Evolutionary conservation across 2,113 vertebrate species (phyloP), one percentile per base, ranked within the genome.

Genomic region (Pachyramphus minor): DNA sequence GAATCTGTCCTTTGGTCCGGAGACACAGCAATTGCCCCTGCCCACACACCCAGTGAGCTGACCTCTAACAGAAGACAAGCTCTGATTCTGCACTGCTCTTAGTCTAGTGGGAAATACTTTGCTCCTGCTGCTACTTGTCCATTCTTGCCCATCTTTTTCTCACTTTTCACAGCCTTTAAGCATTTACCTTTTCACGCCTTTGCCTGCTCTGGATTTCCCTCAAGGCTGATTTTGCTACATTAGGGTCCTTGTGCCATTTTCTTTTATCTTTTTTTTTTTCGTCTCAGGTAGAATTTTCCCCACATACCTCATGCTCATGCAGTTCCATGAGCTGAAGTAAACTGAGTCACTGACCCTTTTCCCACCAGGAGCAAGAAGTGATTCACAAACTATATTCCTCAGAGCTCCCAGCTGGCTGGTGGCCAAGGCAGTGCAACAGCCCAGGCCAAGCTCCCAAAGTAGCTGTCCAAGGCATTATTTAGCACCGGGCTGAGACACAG

Each of bases 141-240:
- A 39, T 94, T 95, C 96, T 92, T 96, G 96, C 83, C 92, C 80
- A 84, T 94, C 68, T 92, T 96, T 85, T 87, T 83, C 92, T 96
- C 93, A 89, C 86, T 96, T 94, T 93, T 95, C 83, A 92, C 90
- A 96, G 89, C 76, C 90, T 94, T 92, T 92, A 89, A 95, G 92
- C 76, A 95, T 95, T 94, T 93, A 77, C 94, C 92, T 95, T 94
- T 96, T 96, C 95, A 92, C 88, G 64, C 92, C 93, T 94, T 96
- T 95, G 88, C 95, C 93, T 96, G 95, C 85, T 95, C 64, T 80
- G 90, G 88, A 94, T 96, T 96, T 96, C 92, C 95, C 93, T 96
- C 92, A 90, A 90, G 92, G 96, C 95, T 92, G 67, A 93, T 90
- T 94, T 90, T 84, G 31, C 83, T 95, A 31, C n/a, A 39, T 86